Conservation (phyloP, 1,140 invertebrate species). For the Calephelis nemesis region DNA sequence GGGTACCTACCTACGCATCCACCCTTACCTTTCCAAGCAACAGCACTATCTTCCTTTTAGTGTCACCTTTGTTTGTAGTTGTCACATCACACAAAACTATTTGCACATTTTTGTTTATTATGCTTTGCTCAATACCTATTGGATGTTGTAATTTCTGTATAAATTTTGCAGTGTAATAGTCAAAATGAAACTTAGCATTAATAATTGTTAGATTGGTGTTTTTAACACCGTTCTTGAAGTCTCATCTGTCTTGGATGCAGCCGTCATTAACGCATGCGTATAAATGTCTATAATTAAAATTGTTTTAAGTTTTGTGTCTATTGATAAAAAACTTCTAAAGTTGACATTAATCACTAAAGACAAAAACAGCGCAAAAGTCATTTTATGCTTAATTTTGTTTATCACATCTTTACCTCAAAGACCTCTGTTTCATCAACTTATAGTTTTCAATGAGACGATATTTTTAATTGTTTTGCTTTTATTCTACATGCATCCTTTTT, state of each 20-base stretch:
- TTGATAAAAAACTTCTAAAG: neutral
- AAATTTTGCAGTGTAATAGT: slow-evolving; percentile 22
- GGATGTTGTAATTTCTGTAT: slow-evolving; percentile 55
- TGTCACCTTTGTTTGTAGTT: slow-evolving; percentile 49
- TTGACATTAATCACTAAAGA: neutral
- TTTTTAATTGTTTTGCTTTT: slow-evolving; percentile 7
- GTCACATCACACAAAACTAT: slow-evolving; percentile 54
- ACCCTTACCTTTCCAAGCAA: slow-evolving; percentile 53
- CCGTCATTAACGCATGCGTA: slow-evolving; percentile 48
- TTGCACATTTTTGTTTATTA: slow-evolving; percentile 56
- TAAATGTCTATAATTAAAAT: slow-evolving; percentile 25
- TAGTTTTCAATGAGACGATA: neutral
- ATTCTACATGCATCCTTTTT: slow-evolving; percentile 29
- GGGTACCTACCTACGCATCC: slow-evolving; percentile 61
- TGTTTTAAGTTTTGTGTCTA: neutral
- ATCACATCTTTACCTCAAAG: neutral
- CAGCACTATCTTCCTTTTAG: slow-evolving; percentile 56
- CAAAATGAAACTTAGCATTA: slow-evolving; percentile 24
- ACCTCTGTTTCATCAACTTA: slow-evolving; percentile 22
- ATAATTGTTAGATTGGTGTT: slow-evolving; percentile 26
- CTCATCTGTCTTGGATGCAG: slow-evolving; percentile 19
- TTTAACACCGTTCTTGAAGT: slow-evolving; percentile 4
- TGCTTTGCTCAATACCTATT: slow-evolving; percentile 61
- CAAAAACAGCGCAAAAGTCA: neutral
- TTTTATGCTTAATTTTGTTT: neutral